Evolutionary conservation across 2,797 vertebrate genomes (phyloP).

Genomic region (Cuculus canorus): DNA sequence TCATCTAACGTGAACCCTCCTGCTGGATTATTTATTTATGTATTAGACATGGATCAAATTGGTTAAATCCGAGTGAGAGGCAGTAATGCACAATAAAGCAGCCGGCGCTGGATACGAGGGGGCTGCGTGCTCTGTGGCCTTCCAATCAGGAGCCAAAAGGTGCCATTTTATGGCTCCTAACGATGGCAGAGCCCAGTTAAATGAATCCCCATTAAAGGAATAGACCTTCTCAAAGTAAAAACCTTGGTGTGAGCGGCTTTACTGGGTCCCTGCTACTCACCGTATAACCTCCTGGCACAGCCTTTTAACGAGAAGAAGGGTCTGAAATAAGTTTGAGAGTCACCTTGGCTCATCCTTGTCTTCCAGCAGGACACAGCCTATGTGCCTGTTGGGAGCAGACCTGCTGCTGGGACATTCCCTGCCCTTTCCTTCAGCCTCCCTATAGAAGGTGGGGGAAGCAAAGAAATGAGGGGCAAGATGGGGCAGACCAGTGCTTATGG

Average conservation of each 20-base stretch:
- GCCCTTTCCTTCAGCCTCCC: not conserved
- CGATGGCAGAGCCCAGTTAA: conserved; percentile 51
- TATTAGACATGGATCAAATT: conserved; percentile 71
- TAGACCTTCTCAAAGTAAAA: conserved; percentile 39
- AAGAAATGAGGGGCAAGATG: not conserved
- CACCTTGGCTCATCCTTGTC: conserved; percentile 41
- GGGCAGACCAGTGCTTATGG: not conserved
- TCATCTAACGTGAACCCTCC: conserved; percentile 57
- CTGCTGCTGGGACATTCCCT: not conserved
- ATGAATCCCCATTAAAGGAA: conserved; percentile 57
- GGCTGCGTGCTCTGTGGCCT: not conserved
- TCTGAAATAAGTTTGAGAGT: conserved; percentile 29
- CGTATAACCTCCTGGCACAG: not conserved
- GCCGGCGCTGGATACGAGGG: not conserved
- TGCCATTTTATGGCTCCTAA: conserved; percentile 67
- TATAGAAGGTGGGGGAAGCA: not conserved
- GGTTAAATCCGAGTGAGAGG: conserved; percentile 64
- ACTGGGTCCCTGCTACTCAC: not conserved
- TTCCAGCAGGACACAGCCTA: not conserved
- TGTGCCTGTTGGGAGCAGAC: not conserved
- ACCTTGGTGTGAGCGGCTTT: conserved; percentile 5
- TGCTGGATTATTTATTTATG: conserved; percentile 76
- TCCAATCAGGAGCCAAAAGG: conserved; percentile 69
- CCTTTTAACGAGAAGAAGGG: not conserved
- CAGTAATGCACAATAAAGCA: conserved; percentile 67